A percentile compares a stretch with the other conserved stretches of the same genome.
Conservation (phyloP, 2,797 vertebrate species). For the Anomalospiza imberbis region DNA sequence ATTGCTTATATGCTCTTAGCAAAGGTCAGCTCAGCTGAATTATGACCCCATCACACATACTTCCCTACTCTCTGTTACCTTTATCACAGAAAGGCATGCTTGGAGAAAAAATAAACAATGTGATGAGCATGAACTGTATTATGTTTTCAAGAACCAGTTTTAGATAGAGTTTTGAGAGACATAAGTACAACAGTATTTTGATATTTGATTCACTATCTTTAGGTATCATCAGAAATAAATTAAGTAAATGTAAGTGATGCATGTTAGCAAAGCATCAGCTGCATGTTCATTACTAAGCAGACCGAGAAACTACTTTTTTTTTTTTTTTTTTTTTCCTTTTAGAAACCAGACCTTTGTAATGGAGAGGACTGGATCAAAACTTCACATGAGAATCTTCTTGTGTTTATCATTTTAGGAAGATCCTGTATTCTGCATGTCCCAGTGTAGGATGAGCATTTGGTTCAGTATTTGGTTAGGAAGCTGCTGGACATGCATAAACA, state of each 20-base stretch:
- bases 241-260: not conserved
- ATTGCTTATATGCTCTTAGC: not conserved
- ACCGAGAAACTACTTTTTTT: not conserved
- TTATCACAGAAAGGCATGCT: not conserved
- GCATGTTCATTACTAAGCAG: not conserved
- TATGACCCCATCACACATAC: not conserved
- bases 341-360: not conserved
- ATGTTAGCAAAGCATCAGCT: not conserved
- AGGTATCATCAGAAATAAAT: not conserved
- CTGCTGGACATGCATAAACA: conserved; percentile 42
- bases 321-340: not conserved
- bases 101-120: not conserved
- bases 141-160: not conserved
- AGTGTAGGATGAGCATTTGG: conserved; percentile 43
- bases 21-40: conserved; percentile 28
- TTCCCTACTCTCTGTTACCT: not conserved
- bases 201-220: not conserved
- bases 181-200: not conserved
- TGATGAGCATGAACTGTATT: not conserved
- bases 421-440: conserved; percentile 77
- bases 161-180: not conserved
- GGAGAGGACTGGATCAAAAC: not conserved
- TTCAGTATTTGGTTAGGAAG: conserved; percentile 69
- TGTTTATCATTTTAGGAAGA: not conserved
- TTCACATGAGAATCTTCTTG: not conserved